phyloP scores from a whole-genome alignment of 2,888 invertebrate genomes.

The Cabera pusaria region DNA sequence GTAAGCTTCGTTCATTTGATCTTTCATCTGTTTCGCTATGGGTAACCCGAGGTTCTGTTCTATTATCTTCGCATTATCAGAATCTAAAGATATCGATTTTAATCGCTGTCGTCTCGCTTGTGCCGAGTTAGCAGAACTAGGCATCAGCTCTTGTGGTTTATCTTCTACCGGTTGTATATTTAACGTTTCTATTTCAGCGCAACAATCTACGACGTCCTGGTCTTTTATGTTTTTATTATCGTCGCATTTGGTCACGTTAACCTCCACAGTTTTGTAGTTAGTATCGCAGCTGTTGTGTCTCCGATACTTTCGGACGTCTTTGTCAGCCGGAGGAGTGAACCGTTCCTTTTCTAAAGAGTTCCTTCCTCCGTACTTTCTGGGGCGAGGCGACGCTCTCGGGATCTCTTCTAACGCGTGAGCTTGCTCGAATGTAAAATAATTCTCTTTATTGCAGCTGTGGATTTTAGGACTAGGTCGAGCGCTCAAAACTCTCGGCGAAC shows the following conservation, averaged over 20 bases:
- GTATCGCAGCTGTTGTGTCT: slow-evolving; percentile 75
- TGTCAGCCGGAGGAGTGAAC: slow-evolving; percentile 71
- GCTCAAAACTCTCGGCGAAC: slow-evolving; percentile 60
- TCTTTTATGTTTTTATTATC: slow-evolving; percentile 54
- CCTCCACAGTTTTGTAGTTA: slow-evolving; percentile 61
- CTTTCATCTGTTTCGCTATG: slow-evolving; percentile 79
- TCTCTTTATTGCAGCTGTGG: slow-evolving; percentile 70
- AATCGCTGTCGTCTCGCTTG: slow-evolving; percentile 75
- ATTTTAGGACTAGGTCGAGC: slow-evolving; percentile 71
- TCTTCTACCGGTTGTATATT: slow-evolving; percentile 54
- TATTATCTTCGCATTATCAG: slow-evolving; percentile 82
- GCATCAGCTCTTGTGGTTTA: slow-evolving; percentile 49
- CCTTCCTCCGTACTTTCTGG: slow-evolving; percentile 66
- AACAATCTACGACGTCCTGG: slow-evolving; percentile 70
- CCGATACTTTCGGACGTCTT: slow-evolving; percentile 65
- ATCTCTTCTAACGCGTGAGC: slow-evolving; percentile 43
- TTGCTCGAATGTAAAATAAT: slow-evolving; percentile 73
- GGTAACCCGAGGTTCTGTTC: slow-evolving; percentile 82
- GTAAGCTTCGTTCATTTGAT: slow-evolving; percentile 77
- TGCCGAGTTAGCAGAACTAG: slow-evolving; percentile 55
- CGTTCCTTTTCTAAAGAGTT: slow-evolving; percentile 72
- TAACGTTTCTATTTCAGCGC: slow-evolving; percentile 62
- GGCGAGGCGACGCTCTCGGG: slow-evolving; percentile 53
- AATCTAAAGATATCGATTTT: slow-evolving; percentile 82
- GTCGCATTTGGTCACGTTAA: slow-evolving; percentile 56